Evolutionary conservation across 2,888 invertebrate genomes (phyloP).

Genomic region (Campoplex capitator): DNA sequence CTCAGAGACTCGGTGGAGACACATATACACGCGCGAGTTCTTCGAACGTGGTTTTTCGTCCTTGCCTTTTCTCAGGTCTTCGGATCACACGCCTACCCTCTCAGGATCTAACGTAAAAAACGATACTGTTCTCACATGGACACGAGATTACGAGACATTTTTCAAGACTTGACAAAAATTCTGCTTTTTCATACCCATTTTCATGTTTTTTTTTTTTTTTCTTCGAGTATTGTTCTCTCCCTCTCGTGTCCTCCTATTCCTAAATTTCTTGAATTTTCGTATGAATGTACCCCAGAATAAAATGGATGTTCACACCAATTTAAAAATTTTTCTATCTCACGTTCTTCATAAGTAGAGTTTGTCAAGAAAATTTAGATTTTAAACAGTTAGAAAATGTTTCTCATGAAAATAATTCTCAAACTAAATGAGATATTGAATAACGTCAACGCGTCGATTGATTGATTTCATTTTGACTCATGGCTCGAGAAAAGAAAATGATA

Average conservation of each 20-base stretch:
- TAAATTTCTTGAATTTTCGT: too few species aligned
- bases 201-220: neutral
- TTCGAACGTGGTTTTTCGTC: constrained; percentile 35
- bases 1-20: constrained; percentile 28
- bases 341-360: too few species aligned
- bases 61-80: constrained; percentile 34
- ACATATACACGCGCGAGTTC: constrained; percentile 3
- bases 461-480: too few species aligned
- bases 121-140: constrained; percentile 12
- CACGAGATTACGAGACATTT: constrained; percentile 21
- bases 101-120: constrained; percentile 34
- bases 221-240: neutral
- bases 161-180: constrained; percentile 25
- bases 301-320: too few species aligned
- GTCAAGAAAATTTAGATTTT: too few species aligned
- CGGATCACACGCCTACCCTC: constrained; percentile 51
- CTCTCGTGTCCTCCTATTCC: neutral
- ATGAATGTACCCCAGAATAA: too few species aligned
- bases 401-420: too few species aligned
- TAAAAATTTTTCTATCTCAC: too few species aligned
- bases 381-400: too few species aligned
- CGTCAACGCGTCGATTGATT: too few species aligned
- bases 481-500: too few species aligned
- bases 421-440: too few species aligned
- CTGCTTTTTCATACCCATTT: constrained; percentile 55